These are phyloP conservation scores for Cebidichthys violaceus DNA, from an alignment of 2,113 vertebrate species.

Conservation along the genomic window DNA sequence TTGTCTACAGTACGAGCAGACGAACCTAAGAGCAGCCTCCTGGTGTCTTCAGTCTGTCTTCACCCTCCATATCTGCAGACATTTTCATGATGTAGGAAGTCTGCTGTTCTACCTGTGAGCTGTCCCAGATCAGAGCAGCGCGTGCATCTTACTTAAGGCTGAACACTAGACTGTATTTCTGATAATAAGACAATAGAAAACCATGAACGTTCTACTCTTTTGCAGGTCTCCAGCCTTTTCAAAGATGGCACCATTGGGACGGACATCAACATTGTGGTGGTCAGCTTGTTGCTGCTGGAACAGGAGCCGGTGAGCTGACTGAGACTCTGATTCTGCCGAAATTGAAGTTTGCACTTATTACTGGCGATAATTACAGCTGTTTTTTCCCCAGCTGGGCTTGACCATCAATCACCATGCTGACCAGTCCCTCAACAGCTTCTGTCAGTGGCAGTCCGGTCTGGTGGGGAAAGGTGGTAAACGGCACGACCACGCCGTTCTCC, in stretches of 20 bases:
- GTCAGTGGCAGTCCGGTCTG: slow-evolving; percentile 97
- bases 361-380: too few species aligned
- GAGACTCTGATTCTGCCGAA: neutral
- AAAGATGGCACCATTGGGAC: slow-evolving; percentile 98
- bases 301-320: slow-evolving; percentile 92
- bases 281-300: slow-evolving; percentile 95
- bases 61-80: neutral
- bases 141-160: neutral
- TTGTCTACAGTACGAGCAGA: neutral
- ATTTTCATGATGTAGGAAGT: neutral
- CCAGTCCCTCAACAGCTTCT: slow-evolving; percentile 98
- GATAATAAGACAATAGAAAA: neutral
- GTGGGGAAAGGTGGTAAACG: slow-evolving; percentile 93
- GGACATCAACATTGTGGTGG: slow-evolving; percentile 96
- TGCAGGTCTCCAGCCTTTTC: slow-evolving; percentile 96
- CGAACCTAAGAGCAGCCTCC: neutral
- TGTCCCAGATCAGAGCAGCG: neutral
- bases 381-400: slow-evolving; percentile 87
- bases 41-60: neutral
- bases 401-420: slow-evolving; percentile 95
- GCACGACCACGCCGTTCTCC: slow-evolving; percentile 95
- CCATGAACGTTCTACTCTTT: neutral
- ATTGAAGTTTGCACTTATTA: neutral
- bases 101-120: neutral
- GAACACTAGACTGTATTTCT: neutral